These are phyloP conservation scores for Anthrax anthrax DNA, from an alignment of 2,888 invertebrate genomes.

Conservation along the genomic window DNA sequence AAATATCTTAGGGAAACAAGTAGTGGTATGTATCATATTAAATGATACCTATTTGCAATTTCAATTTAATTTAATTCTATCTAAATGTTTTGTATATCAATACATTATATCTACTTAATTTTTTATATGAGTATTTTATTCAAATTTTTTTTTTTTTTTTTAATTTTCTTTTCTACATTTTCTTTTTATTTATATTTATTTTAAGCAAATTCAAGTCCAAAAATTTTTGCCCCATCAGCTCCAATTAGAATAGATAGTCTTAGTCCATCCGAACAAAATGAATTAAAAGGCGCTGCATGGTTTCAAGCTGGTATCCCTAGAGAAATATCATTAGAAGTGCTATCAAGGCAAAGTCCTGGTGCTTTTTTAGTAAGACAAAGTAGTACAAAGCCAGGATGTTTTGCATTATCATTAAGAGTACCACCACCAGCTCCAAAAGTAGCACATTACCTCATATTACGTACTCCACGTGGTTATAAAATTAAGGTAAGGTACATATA, in stretches of 20 bases:
- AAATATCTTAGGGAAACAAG: constrained; percentile 33
- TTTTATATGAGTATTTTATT: neutral
- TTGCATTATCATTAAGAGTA: constrained; percentile 83
- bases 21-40: constrained; percentile 25
- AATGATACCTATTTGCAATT: neutral
- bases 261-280: constrained; percentile 58
- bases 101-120: too few species aligned
- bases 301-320: constrained; percentile 93
- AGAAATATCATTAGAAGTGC: constrained; percentile 84
- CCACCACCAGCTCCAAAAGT: constrained; percentile 68
- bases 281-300: constrained; percentile 81
- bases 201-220: constrained; percentile 35
- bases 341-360: constrained; percentile 79
- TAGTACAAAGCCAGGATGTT: constrained; percentile 86
- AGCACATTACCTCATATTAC: constrained; percentile 87
- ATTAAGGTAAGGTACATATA: constrained; percentile 64
- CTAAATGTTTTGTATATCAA: too few species aligned
- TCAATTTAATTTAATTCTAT: too few species aligned
- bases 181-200: constrained; percentile 1
- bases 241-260: constrained; percentile 44
- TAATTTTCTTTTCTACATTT: neutral
- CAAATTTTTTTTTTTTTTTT: neutral
- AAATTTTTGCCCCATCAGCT: constrained; percentile 35
- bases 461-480: constrained; percentile 77
- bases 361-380: constrained; percentile 92